phyloP scores from a whole-genome alignment of 2,888 invertebrate genomes.

The Synergus gifuensis region DNA sequence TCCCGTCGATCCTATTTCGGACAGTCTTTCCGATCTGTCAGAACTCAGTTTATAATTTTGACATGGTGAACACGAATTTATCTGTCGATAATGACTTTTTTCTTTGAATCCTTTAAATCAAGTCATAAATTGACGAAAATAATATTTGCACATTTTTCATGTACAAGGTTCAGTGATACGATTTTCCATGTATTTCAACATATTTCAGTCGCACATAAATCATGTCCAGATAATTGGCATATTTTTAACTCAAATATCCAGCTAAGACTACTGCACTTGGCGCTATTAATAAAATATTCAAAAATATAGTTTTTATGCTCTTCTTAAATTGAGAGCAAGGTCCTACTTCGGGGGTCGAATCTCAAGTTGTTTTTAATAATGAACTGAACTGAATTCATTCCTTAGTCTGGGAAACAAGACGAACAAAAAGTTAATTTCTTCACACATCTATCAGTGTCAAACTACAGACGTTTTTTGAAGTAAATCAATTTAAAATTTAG shows the following conservation, averaged over 20 bases:
- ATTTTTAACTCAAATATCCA: conserved; percentile 7
- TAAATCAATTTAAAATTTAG: not conserved
- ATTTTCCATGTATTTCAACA: not conserved
- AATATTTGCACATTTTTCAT: not conserved
- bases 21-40: not conserved
- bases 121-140: not conserved
- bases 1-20: not conserved
- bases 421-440: conserved; percentile 22
- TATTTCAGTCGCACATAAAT: not conserved
- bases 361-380: conserved; percentile 33
- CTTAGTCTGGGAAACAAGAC: conserved; percentile 10
- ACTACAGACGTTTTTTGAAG: not conserved
- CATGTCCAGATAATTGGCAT: not conserved
- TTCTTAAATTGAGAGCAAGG: conserved; percentile 26
- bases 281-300: conserved; percentile 25
- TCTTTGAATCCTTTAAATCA: not conserved
- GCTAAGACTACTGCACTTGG: not conserved
- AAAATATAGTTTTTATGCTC: conserved; percentile 29
- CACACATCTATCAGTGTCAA: conserved; percentile 2
- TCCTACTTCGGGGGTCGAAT: conserved; percentile 33
- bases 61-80: not conserved
- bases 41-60: conserved; percentile 3
- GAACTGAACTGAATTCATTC: conserved; percentile 21
- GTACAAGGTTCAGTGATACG: no score
- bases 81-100: not conserved